These are phyloP conservation scores for Xylocampa areola DNA, from an alignment of 2,888 invertebrate species.

Conservation along the genomic window DNA sequence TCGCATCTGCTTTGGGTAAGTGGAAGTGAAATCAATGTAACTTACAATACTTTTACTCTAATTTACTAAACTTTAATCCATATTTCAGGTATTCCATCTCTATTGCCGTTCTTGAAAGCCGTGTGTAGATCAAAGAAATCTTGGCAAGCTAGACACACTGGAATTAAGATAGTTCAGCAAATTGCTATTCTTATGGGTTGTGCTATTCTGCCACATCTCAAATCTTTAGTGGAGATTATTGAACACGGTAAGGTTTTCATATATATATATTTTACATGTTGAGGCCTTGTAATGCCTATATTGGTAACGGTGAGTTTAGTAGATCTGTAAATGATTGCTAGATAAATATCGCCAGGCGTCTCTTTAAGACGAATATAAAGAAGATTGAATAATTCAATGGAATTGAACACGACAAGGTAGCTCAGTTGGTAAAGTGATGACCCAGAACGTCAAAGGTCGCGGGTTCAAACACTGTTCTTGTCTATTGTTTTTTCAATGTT, in stretches of 20 bases:
- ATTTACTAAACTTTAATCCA: not conserved
- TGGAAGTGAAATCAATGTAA: not conserved
- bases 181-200: conserved; percentile 99
- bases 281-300: too few species aligned
- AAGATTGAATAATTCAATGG: too few species aligned
- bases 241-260: conserved; percentile 99
- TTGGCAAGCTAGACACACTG: conserved; percentile 99
- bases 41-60: not conserved
- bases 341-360: too few species aligned
- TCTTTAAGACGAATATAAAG: too few species aligned
- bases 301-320: too few species aligned
- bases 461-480: too few species aligned
- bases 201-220: conserved; percentile 99
- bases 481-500: too few species aligned
- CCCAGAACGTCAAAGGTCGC: too few species aligned
- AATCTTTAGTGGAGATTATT: conserved; percentile 99
- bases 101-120: conserved; percentile 99
- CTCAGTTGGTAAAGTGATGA: too few species aligned
- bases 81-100: conserved; percentile 94
- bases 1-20: conserved; percentile 98
- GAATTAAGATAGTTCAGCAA: conserved; percentile 99
- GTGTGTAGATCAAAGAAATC: conserved; percentile 99
- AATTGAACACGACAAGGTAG: too few species aligned
- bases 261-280: too few species aligned
- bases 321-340: too few species aligned